phyloP scores from a whole-genome alignment of 2,113 vertebrate species.

The Ceuthmochares aereus region DNA sequence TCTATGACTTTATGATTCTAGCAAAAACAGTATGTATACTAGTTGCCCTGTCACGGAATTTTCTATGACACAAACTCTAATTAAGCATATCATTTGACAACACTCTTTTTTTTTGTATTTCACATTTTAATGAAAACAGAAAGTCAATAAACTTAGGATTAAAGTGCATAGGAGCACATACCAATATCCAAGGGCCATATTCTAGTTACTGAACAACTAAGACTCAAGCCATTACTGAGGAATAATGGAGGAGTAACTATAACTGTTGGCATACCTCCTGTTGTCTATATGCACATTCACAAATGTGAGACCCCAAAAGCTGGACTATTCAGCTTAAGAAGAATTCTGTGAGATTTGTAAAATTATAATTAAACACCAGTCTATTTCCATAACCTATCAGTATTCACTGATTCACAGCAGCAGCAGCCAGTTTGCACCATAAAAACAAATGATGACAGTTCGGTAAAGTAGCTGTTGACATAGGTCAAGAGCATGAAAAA shows the following conservation, averaged over 20 bases:
- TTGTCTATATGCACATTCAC: not conserved
- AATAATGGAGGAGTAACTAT: not conserved
- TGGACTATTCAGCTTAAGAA: not conserved
- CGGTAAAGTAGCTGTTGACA: constrained; percentile 9
- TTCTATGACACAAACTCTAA: not conserved
- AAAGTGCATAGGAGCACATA: not conserved
- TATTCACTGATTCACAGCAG: not conserved
- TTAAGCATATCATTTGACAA: not conserved
- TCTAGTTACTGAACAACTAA: not conserved
- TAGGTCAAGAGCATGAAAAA: not conserved
- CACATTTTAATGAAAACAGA: not conserved
- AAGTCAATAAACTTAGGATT: not conserved
- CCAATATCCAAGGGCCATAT: not conserved
- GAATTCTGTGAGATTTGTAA: not conserved
- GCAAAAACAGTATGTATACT: not conserved
- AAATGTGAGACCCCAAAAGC: not conserved
- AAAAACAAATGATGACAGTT: not conserved
- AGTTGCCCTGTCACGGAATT: not conserved
- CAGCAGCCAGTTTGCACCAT: not conserved
- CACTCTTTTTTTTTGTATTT: not conserved
- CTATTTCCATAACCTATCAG: not conserved
- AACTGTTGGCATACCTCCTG: not conserved
- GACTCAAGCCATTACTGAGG: not conserved
- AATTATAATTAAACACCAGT: not conserved
- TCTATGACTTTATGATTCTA: not conserved